Evolutionary conservation across 1,140 invertebrate genomes (phyloP).

Genomic region (Mamestra configurata): DNA sequence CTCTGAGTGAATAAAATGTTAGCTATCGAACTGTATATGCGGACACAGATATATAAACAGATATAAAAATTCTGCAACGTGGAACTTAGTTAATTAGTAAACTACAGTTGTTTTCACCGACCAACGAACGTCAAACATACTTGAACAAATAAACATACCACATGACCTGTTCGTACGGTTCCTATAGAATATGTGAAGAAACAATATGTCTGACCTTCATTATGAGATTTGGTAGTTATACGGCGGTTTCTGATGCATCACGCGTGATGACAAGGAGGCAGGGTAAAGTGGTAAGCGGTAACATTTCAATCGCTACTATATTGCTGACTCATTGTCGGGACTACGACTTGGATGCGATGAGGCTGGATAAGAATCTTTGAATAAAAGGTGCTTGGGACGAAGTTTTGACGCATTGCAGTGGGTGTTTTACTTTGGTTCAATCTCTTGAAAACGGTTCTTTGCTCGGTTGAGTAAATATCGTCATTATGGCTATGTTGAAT

Average conservation of each 20-base stretch:
- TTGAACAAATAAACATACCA: slow-evolving; percentile 7
- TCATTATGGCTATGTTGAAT: too few species aligned
- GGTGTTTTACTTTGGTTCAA: too few species aligned
- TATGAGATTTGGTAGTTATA: slow-evolving; percentile 48
- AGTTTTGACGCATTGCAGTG: too few species aligned
- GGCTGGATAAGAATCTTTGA: neutral
- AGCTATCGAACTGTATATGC: neutral
- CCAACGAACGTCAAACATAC: slow-evolving; percentile 1
- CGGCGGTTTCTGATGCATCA: slow-evolving; percentile 45
- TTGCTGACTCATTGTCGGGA: slow-evolving; percentile 49
- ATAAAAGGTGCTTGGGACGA: too few species aligned
- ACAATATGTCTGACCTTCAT: slow-evolving; percentile 48
- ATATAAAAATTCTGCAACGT: neutral
- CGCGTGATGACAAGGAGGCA: slow-evolving; percentile 40
- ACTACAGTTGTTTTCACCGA: neutral
- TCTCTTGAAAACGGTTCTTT: too few species aligned
- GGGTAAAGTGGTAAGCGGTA: slow-evolving; percentile 69
- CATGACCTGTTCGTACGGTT: slow-evolving; percentile 27
- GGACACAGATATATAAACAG: neutral
- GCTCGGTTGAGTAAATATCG: too few species aligned
- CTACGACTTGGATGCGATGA: neutral
- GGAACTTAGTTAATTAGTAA: neutral
- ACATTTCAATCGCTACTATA: slow-evolving; percentile 65
- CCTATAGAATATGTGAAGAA: slow-evolving; percentile 34
- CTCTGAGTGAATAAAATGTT: too few species aligned